Conservation (phyloP, 2,113 vertebrate genomes). For the Leucopsar rothschildi region DNA sequence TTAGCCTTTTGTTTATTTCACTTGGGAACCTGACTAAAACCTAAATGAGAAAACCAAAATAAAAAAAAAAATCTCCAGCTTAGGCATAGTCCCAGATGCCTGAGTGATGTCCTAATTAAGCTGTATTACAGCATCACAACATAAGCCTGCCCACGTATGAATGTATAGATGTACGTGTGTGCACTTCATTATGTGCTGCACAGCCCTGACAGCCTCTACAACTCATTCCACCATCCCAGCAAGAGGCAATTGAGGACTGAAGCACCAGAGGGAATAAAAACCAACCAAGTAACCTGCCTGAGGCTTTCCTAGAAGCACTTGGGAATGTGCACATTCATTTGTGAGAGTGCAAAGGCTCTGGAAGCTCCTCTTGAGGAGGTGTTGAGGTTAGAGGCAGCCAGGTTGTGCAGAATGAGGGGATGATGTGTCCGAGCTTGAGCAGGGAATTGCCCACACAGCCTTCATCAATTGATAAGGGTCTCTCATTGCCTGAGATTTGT, state of each 20-base stretch:
- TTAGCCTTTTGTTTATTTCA: conserved; percentile 62
- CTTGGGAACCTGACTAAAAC: conserved; percentile 36
- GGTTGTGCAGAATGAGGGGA: not conserved
- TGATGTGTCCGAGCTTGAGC: not conserved
- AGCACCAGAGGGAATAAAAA: not conserved
- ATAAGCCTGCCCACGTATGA: not conserved
- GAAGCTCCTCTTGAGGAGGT: too few relatives aligned
- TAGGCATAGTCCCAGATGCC: conserved; percentile 5
- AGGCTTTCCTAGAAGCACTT: not conserved
- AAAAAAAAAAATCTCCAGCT: not conserved
- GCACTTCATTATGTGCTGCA: conserved; percentile 16
- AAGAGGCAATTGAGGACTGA: not conserved
- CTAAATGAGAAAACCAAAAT: conserved; percentile 13
- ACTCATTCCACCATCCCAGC: not conserved
- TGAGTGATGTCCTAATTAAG: conserved; percentile 63
- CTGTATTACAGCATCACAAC: not conserved
- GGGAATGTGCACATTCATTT: not conserved
- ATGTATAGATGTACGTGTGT: not conserved
- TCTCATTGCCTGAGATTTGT: not conserved
- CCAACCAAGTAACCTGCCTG: not conserved
- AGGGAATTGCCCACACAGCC: not conserved
- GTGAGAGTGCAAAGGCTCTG: not conserved
- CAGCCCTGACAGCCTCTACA: not conserved
- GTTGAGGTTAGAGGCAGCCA: not conserved
- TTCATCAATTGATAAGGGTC: not conserved